Conservation (phyloP, 2,797 vertebrate genomes). For the Ctenosaura bakeri region DNA sequence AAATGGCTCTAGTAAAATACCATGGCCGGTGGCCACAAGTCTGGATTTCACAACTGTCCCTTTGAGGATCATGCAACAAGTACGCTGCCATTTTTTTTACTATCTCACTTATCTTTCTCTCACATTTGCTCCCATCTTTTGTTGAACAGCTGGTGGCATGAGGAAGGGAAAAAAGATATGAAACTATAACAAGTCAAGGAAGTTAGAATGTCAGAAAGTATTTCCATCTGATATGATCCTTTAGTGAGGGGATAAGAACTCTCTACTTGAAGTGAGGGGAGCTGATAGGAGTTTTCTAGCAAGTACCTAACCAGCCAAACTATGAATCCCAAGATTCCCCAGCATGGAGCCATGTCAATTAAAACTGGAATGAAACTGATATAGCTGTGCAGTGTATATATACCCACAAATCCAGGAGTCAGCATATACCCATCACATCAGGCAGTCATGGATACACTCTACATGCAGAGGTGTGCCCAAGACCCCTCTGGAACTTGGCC, state of each 20-base stretch:
- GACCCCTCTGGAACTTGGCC: neutral
- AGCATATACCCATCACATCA: neutral
- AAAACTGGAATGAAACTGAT: too few species aligned
- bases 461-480: neutral
- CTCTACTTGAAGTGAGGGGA: too few species aligned
- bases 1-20: neutral
- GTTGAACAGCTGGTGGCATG: neutral
- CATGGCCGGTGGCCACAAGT: neutral
- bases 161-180: neutral
- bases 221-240: neutral
- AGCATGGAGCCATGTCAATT: too few species aligned
- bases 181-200: neutral
- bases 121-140: neutral
- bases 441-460: neutral
- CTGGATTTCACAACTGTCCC: neutral
- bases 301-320: too few species aligned
- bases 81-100: neutral
- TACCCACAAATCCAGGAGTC: neutral
- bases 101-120: neutral
- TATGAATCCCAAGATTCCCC: too few species aligned
- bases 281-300: too few species aligned
- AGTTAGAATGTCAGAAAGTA: too few species aligned
- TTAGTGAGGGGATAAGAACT: neutral
- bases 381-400: too few species aligned
- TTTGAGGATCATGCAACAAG: neutral